Evolutionary conservation across 2,888 invertebrate species (phyloP), one percentile per base, ranked within the genome.

Genomic region (Venustoraphidia nigricollis): DNA sequence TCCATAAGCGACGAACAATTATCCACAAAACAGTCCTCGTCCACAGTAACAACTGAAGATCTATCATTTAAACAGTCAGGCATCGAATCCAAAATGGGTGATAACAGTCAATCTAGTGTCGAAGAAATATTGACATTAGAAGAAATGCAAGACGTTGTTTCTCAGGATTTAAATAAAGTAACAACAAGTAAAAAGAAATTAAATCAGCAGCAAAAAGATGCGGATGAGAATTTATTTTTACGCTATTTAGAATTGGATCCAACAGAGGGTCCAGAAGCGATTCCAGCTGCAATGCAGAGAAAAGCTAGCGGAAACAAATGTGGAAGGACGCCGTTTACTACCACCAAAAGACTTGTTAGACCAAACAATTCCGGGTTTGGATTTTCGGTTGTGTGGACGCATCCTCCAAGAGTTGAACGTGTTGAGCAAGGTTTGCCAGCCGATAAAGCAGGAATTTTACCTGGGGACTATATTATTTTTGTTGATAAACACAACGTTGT

Each of bases 321-420:
- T 52, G 88, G 88, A 9, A 73, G 87, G 49, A 90, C 89, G 2
- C 89, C 89, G 0, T 90, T 89, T 60, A 90, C 89, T 11, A 79
- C 81, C 51, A 85, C 88, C 41, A 83, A 83, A 61, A 65, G 66
- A 50, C 65, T 82, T 53, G 65, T 64, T 9, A 61, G 72, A 41
- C 56, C 59, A 36, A 59, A 65, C 13, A 66, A 64, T 54, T 59
- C 62, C n/a, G 84, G 85, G 27, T 86, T 83, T 57, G 90, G 90
- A 11, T 90, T 90, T 67, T 88, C 88, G 6, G 81, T 90, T 46
- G 88, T 89, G 1, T 90, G 90, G 90, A 90, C 89, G 8, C 79
- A 86, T 59, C 90, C 90, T 0, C 90, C 90, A 4, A 74, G 88
- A 17, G 83, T 91, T 41, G 90, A 90, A 62, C 72, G 89, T 50